Base-by-base conservation (phyloP, 2,797 vertebrate species). In the Acrocephalus scirpaceus region DNA sequence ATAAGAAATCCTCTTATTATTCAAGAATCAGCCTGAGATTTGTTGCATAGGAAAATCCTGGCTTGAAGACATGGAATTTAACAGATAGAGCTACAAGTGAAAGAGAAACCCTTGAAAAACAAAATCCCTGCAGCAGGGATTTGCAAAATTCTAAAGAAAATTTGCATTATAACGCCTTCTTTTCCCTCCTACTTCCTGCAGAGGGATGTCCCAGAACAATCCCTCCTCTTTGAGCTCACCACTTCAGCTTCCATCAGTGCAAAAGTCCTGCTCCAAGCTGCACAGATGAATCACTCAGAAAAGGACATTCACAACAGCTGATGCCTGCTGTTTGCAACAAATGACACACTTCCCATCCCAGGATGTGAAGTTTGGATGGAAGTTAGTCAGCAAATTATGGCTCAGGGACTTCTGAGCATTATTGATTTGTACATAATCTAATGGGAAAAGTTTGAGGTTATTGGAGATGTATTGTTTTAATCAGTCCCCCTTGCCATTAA, bases 121-220 rank as follows among this genome's bases (percentile, higher is more conserved):
- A n/a, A 96, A 95, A 93, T 87, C 84, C 65, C 70, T n/a, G 17
- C 19, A 54, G 88, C 44, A 48, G 27, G 44, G 48, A 86, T 95
- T 96, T 92, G n/a, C 89, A 88, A 92, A 50, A 92, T 40, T 93
- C 70, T 56, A 42, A 95, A 83, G 66, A 60, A 93, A 96, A 97
- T 92, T 95, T 97, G 77, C 90, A 95, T 96, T 92, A 78, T 65
- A 95, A 89, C 72, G 83, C 34, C 45, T 75, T 95, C 82, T 89
- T 50, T 27, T 77, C 82, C 66, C 47, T 83, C 72, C 79, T 86
- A 5, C 70, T 96, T 93, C 83, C 70, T 88, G 66, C 42, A 27
- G 76, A 84, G 74, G 73, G 45, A 80, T 86, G 30, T 90, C 29
- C 74, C 54, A 48, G 74, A 91, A 92, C 88, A 91, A 95, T 83